These are phyloP conservation scores for Gobio occitaniae DNA, from an alignment of 2,797 vertebrate genomes.

Conservation along the genomic window DNA sequence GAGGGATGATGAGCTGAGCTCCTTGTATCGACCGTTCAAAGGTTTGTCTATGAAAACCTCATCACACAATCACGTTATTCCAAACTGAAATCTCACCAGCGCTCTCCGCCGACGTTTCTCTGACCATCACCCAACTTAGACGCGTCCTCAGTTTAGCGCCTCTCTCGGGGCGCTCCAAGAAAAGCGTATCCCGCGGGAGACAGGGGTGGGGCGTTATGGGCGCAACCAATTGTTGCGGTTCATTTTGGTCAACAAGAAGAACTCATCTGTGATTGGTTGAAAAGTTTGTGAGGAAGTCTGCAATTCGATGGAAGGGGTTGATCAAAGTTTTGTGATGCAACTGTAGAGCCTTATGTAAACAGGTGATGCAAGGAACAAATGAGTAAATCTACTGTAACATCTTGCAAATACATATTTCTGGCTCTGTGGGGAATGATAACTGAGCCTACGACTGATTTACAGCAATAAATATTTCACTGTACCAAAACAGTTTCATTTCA, in stretches of 20 bases:
- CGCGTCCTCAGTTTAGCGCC: constrained; percentile 29
- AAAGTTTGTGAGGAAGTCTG: constrained; percentile 32
- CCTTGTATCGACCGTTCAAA: not conserved
- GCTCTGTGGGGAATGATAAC: not conserved
- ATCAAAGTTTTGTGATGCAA: constrained; percentile 68
- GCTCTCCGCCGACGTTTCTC: not conserved
- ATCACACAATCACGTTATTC: not conserved
- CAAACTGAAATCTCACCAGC: not conserved
- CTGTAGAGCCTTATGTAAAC: constrained; percentile 67
- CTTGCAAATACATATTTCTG: constrained; percentile 63
- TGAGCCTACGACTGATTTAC: not conserved
- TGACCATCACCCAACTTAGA: constrained; percentile 24
- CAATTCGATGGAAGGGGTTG: not conserved
- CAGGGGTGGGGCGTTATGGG: not conserved
- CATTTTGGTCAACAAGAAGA: constrained; percentile 20
- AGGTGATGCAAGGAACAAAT: constrained; percentile 79
- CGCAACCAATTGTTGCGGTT: constrained; percentile 40
- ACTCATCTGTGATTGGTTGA: constrained; percentile 49
- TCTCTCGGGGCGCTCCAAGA: not conserved
- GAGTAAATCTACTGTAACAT: constrained; percentile 73
- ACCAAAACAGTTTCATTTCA: not conserved
- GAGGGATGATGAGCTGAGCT: constrained; percentile 14
- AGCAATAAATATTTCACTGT: not conserved
- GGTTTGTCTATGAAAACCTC: not conserved
- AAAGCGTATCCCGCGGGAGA: constrained; percentile 31